Base-by-base conservation (phyloP, 2,888 invertebrate species). In the Drosophila limbata region DNA sequence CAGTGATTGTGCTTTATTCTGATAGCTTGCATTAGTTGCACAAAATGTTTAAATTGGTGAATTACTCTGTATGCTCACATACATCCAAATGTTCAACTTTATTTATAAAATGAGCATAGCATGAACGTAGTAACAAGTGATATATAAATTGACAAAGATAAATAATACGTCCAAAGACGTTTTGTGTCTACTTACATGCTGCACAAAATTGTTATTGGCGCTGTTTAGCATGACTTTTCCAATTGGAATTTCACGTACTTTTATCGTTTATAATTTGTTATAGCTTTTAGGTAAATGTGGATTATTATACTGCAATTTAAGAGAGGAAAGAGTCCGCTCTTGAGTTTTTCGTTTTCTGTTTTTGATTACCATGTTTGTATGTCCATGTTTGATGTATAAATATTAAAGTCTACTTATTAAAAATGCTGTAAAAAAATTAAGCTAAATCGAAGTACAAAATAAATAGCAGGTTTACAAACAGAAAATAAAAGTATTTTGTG, bases 121-220 rank as follows among this genome's bases (percentile, higher is more conserved):
- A 67, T 60, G 48, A 56, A 48, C 62, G 28, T 53, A 59, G 48
- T 44, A 33, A 37, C 15, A 31, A 39, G 17, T 37, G 37, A 10
- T 37, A 35, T 15, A 55, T 67, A 53, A 13, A 9, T 37, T 39
- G 19, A 55, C 61, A 53, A 11, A 11, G 52, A 78, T 56, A 67
- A 56, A 48, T 55, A 72, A 48, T 40, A 60, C 47, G 59, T 73
- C 67, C 13, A 68, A 66, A 59, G 68, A 73, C 63, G 60, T 55
- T 66, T 68, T 67, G 66, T 66, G 64, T 87, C 89, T 88, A 85
- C 84, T 85, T 85, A 85, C 84, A 88, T 85, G 84, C 89, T 84
- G 89, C 72, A 81, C 87, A 81, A 73, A 79, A 85, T 79, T 85
- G 81, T 77, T 75, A 84, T 84, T 88, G 73, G 70, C 89, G 84